These are phyloP conservation scores for Scomber japonicus DNA, from an alignment of 2,113 vertebrate species.

Conservation along the genomic window DNA sequence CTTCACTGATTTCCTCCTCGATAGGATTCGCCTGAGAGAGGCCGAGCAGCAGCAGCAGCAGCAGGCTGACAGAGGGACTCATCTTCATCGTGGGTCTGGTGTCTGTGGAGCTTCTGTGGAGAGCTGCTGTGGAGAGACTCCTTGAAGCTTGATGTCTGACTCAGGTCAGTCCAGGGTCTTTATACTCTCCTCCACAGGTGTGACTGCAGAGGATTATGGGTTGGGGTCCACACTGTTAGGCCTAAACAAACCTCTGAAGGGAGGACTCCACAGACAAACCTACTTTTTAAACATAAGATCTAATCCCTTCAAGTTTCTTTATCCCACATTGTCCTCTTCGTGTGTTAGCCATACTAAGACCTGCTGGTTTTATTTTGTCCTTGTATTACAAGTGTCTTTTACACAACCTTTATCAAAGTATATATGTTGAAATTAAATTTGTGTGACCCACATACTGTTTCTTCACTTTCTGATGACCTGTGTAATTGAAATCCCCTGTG, in stretches of 20 bases:
- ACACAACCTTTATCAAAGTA: conserved; percentile 25
- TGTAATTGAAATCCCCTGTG: conserved; percentile 67
- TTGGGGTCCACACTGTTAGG: neutral
- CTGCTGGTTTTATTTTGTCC: conserved; percentile 16
- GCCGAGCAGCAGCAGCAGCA: conserved; percentile 46
- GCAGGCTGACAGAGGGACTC: conserved; percentile 34
- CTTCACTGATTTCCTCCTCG: neutral
- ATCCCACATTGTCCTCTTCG: conserved; percentile 5
- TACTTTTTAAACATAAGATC: conserved; percentile 1
- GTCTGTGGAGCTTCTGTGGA: neutral
- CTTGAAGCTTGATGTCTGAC: conserved; percentile 40
- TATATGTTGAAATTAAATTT: conserved; percentile 42
- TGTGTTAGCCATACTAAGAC: neutral
- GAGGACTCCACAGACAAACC: conserved; percentile 19
- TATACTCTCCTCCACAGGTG: conserved; percentile 43
- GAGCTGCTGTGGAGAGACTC: conserved; percentile 42
- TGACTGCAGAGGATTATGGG: conserved; percentile 15
- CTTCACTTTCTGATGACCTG: conserved; percentile 63
- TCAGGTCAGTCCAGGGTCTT: conserved; percentile 49
- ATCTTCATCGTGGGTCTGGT: conserved; percentile 39
- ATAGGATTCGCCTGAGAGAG: conserved; percentile 49
- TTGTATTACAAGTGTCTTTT: conserved; percentile 25
- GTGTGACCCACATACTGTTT: conserved; percentile 61
- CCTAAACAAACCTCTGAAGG: conserved; percentile 40
- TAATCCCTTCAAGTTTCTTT: conserved; percentile 5